Percentiles rank a stretch among this genome's conserved stretches.
These are phyloP conservation scores for Dreissena rostriformis DNA, from an alignment of 1,140 invertebrate genomes.

Conservation along the genomic window DNA sequence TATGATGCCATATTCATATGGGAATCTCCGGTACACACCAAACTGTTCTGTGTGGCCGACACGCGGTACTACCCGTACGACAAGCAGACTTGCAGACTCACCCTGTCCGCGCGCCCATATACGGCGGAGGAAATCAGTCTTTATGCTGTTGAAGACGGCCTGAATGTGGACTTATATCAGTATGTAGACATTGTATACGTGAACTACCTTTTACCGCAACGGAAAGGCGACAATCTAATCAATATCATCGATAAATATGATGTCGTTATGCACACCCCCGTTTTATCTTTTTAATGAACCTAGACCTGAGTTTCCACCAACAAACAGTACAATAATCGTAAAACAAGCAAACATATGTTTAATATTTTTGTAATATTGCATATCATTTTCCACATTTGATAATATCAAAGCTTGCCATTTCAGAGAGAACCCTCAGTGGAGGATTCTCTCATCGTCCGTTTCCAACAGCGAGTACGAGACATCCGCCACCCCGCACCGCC, in stretches of 20 bases:
- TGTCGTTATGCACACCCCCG: not conserved
- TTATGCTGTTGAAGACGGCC: not conserved
- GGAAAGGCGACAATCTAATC: not conserved
- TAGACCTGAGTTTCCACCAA: not conserved
- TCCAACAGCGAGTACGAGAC: not conserved
- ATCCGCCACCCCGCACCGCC: not conserved
- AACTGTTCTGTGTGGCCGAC: slow-evolving; percentile 19
- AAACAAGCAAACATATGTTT: not conserved
- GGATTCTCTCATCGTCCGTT: not conserved
- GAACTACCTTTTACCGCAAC: too few species aligned
- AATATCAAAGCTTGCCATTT: not conserved
- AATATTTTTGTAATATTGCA: not conserved
- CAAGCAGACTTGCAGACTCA: slow-evolving; percentile 30
- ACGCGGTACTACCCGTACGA: slow-evolving; percentile 44
- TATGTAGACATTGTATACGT: not conserved
- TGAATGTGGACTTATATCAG: slow-evolving; percentile 8
- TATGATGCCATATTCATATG: slow-evolving; percentile 8
- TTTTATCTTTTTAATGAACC: not conserved
- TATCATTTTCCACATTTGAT: not conserved
- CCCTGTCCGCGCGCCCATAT: slow-evolving; percentile 30
- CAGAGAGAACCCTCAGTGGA: slow-evolving; percentile 17
- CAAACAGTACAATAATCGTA: not conserved
- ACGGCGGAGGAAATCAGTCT: slow-evolving; percentile 31
- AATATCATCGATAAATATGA: not conserved
- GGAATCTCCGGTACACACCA: slow-evolving; percentile 12